These are phyloP conservation scores for Forpus xanthops DNA, from an alignment of 2,797 vertebrate genomes.

Conservation along the genomic window DNA sequence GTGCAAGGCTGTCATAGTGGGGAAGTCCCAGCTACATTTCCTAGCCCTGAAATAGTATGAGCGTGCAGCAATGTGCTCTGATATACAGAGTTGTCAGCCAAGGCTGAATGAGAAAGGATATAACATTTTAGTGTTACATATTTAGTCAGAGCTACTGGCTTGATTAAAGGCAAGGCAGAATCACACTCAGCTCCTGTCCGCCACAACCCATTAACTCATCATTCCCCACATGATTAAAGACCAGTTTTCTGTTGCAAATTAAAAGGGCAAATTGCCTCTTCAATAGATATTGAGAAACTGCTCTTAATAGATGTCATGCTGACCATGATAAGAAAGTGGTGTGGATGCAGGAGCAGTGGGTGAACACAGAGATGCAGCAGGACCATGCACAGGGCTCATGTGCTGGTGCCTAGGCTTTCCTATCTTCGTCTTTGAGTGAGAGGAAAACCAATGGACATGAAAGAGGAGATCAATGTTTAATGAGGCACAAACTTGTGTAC, in stretches of 20 bases:
- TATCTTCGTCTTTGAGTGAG: background rate
- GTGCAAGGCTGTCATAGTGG: background rate
- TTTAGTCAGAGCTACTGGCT: background rate
- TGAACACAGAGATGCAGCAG: background rate
- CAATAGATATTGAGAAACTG: background rate
- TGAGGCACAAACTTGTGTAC: background rate
- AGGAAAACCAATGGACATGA: background rate
- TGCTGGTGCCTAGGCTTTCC: background rate
- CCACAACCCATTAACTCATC: background rate
- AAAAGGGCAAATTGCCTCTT: background rate
- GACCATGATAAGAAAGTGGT: background rate
- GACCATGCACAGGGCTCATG: background rate
- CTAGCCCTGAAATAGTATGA: background rate
- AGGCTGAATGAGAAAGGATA: background rate
- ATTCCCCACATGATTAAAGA: background rate
- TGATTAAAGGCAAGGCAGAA: background rate
- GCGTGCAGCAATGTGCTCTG: background rate
- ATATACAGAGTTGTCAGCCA: background rate
- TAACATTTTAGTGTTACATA: background rate
- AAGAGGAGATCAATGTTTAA: background rate
- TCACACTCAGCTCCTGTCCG: background rate
- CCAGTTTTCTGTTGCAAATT: background rate
- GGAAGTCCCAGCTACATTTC: background rate
- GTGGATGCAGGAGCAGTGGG: background rate
- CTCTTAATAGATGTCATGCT: background rate